Evolutionary conservation across 2,888 invertebrate genomes (phyloP).

Genomic region (Ochropleura leucogaster): DNA sequence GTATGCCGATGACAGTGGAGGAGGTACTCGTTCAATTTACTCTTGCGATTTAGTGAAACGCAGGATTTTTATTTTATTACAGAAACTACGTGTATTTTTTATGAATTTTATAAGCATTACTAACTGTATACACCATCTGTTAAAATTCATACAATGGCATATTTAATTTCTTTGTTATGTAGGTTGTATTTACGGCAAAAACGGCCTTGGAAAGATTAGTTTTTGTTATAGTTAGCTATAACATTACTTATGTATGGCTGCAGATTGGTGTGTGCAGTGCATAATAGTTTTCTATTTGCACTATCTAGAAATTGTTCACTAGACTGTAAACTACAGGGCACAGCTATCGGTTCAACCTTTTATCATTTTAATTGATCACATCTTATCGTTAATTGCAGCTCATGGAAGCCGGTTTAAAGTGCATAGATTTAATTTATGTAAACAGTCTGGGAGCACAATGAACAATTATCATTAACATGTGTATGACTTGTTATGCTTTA

Average conservation of each 20-base stretch:
- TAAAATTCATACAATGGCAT: background rate
- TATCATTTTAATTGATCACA: conserved; percentile 47
- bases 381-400: conserved; percentile 25
- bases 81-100: conserved; percentile 17
- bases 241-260: conserved; percentile 31
- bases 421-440: conserved; percentile 32
- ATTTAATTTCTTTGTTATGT: background rate
- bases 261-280: conserved; percentile 36
- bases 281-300: conserved; percentile 18
- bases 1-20: conserved; percentile 97
- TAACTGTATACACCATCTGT: background rate
- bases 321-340: conserved; percentile 11
- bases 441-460: conserved; percentile 26
- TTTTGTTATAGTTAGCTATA: conserved; percentile 20
- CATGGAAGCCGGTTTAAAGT: conserved; percentile 22
- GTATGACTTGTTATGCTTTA: conserved; percentile 37
- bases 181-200: conserved; percentile 25
- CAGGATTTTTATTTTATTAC: conserved; percentile 8
- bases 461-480: conserved; percentile 13
- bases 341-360: conserved; percentile 24
- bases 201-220: conserved; percentile 35
- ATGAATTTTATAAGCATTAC: background rate
- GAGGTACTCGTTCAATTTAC: conserved; percentile 92
- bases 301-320: conserved; percentile 21
- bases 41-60: background rate